Evolutionary conservation across 1,140 invertebrate species (phyloP).

Genomic region (Lamellibrachia luymesi): DNA sequence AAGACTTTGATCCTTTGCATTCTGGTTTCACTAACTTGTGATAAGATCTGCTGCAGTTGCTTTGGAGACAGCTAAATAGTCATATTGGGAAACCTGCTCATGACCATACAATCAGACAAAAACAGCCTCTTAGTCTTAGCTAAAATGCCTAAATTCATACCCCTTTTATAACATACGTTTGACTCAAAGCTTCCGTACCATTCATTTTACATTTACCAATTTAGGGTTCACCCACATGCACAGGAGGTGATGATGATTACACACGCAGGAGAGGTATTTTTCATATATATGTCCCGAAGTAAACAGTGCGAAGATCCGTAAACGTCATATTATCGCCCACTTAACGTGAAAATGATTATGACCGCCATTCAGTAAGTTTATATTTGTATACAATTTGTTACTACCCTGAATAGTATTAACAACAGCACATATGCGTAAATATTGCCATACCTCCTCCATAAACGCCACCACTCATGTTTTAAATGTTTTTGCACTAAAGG

Average conservation of each 20-base stretch:
- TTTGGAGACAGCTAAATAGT: not conserved
- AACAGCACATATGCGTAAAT: not conserved
- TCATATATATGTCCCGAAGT: not conserved
- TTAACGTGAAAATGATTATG: not conserved
- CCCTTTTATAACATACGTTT: too few relatives aligned
- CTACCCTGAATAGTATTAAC: not conserved
- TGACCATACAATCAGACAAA: too few relatives aligned
- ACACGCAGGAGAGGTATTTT: too few relatives aligned
- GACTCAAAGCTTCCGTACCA: too few relatives aligned
- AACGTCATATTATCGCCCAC: not conserved
- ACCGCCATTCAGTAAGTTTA: not conserved
- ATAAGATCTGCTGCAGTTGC: not conserved
- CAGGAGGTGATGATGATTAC: too few relatives aligned
- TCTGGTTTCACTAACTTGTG: not conserved
- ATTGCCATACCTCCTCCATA: constrained; percentile 9
- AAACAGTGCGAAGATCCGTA: not conserved
- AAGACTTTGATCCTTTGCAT: not conserved
- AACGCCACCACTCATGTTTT: constrained; percentile 14
- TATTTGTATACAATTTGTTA: not conserved
- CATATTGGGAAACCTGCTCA: too few relatives aligned
- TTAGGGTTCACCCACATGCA: too few relatives aligned
- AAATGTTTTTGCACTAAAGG: not conserved
- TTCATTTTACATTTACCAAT: too few relatives aligned
- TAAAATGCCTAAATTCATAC: too few relatives aligned
- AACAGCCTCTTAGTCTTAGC: too few relatives aligned